Evolutionary conservation across 1,140 invertebrate genomes (phyloP), one percentile per base, ranked within the genome.

Genomic region (Anastatus disparis): DNA sequence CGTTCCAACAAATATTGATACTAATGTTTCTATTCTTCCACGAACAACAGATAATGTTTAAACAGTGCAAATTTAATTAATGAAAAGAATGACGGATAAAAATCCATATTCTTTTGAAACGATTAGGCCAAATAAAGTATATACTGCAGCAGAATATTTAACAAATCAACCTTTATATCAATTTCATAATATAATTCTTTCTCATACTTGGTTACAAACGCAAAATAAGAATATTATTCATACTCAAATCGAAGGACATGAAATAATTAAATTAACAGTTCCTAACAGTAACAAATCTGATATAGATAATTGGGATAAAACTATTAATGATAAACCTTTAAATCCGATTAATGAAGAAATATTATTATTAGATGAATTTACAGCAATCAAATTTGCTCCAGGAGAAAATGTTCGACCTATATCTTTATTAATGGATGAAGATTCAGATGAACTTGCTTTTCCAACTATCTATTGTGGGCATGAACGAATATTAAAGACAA

Each of bases 331-430:
- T 42, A 52, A 64, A 31, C 59, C 69, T 20, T 46, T 64, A 38
- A 70, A 70, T 70, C 44, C 27, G 38, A 29, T 46, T 9, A 46
- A 50, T 31, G 44, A 61, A 70, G 67, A 70, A 62, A 62, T 48
- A 40, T 70, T 70, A 62, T 42, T 70, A 42, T 7, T 40, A 40
- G 56, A 61, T 9, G 58, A 70, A 52, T 52, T 22, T 40, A 62
- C 27, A 29, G 67, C 42, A 40, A 42, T 70, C 15, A 61, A 52
- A 70, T 52, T 75, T 1, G 74, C 74, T 52, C 74, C 74, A 42
- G 74, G 74, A 42, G 70, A 75, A 70, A 70, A 72, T 53, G 31
- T 38, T 44, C 22, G n/a, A 17, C 70, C 74, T 27, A 70, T 59
- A 58, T 62, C 67, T 29, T 48, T 75, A 31, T 63, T 73, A 27